phyloP scores from a whole-genome alignment of 2,888 invertebrate genomes.

The Aleiodes testaceus region DNA sequence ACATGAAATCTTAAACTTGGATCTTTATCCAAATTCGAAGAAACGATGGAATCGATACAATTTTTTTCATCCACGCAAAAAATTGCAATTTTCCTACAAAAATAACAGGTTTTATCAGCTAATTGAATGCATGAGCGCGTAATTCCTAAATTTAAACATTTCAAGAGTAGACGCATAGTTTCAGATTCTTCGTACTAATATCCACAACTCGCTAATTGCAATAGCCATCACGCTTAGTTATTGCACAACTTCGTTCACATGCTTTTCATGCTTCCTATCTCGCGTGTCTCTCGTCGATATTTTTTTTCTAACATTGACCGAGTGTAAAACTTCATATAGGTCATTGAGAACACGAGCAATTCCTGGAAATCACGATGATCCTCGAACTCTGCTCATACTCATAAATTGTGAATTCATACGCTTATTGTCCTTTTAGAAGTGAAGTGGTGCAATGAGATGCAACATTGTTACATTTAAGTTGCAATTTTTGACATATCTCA shows the following conservation, averaged over 20 bases:
- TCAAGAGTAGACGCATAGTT: not conserved
- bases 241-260: conserved; percentile 20
- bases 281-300: conserved; percentile 8
- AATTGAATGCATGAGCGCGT: not conserved
- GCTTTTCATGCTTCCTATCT: not conserved
- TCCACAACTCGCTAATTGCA: conserved; percentile 16
- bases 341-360: conserved; percentile 21
- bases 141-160: not conserved
- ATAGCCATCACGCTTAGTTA: not conserved
- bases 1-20: not conserved
- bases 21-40: not conserved
- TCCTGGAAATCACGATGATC: conserved; percentile 14
- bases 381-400: not conserved
- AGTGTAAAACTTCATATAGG: conserved; percentile 6
- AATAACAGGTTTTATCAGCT: no score
- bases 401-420: no score
- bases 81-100: no score
- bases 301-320: not conserved
- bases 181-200: not conserved
- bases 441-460: no score
- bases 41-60: no score
- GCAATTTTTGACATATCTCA: no score
- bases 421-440: no score
- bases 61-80: no score
- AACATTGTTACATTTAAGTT: no score